Evolutionary conservation across 1,140 invertebrate genomes (phyloP).

Genomic region (Euura lappo): DNA sequence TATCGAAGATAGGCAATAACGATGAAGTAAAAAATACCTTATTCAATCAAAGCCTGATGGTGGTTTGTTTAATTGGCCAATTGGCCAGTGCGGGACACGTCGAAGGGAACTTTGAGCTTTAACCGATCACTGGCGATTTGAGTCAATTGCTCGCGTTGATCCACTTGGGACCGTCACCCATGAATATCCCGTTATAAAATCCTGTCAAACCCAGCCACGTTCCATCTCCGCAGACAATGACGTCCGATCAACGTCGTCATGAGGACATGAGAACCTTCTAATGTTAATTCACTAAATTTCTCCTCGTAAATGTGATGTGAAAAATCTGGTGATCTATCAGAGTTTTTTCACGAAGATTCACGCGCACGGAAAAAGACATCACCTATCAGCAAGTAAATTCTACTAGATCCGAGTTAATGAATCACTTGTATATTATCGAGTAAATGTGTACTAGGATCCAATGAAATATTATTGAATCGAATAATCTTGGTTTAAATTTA

Average conservation of each 20-base stretch:
- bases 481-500: too few species aligned
- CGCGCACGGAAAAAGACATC: too few species aligned
- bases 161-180: background rate
- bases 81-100: background rate
- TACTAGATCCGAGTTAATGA: too few species aligned
- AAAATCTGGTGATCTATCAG: too few species aligned
- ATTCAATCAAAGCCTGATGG: background rate
- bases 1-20: background rate
- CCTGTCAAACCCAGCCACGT: background rate
- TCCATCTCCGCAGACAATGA: background rate
- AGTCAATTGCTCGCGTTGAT: conserved; percentile 1
- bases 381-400: too few species aligned
- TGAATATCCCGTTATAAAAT: background rate
- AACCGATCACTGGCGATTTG: background rate
- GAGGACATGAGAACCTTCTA: too few species aligned
- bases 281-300: too few species aligned
- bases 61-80: conserved; percentile 1
- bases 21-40: background rate
- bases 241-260: background rate
- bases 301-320: too few species aligned
- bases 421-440: too few species aligned
- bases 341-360: too few species aligned
- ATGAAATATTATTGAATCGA: too few species aligned
- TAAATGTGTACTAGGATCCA: too few species aligned
- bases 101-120: background rate